phyloP scores from a whole-genome alignment of 2,888 invertebrate genomes.

The Drosophila antonietae region DNA sequence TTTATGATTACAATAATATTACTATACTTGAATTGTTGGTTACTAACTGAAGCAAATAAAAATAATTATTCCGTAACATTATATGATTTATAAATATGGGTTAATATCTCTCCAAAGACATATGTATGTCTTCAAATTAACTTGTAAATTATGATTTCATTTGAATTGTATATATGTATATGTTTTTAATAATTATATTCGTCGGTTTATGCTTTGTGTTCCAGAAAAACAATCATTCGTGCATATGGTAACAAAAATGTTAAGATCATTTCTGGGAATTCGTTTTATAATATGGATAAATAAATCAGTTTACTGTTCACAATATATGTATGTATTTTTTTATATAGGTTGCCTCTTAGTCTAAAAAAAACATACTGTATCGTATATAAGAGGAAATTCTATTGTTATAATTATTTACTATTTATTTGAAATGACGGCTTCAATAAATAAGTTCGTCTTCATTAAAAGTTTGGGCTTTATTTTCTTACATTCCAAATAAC shows the following conservation, averaged over 20 bases:
- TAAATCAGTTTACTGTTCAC: background rate
- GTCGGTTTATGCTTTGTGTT: background rate
- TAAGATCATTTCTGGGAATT: background rate
- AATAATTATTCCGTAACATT: slow-evolving; percentile 2
- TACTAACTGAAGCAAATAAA: slow-evolving; percentile 12
- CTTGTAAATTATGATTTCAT: background rate
- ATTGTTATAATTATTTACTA: background rate
- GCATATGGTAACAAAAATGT: background rate
- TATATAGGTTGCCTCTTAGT: background rate
- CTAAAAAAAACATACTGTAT: background rate
- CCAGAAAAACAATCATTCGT: background rate
- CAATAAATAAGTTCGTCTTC: background rate
- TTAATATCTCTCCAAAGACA: background rate
- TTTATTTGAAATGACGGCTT: background rate
- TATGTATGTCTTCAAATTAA: background rate
- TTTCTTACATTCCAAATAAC: background rate
- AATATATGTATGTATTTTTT: background rate
- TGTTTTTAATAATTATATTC: background rate
- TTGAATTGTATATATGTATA: background rate
- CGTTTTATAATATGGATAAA: background rate
- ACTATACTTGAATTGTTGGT: slow-evolving; percentile 5
- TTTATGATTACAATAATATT: slow-evolving; percentile 18
- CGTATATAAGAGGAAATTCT: background rate
- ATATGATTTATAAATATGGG: background rate
- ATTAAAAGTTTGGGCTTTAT: background rate